Base-by-base conservation (phyloP, 1,140 invertebrate genomes). In the Bombus cullumanus region DNA sequence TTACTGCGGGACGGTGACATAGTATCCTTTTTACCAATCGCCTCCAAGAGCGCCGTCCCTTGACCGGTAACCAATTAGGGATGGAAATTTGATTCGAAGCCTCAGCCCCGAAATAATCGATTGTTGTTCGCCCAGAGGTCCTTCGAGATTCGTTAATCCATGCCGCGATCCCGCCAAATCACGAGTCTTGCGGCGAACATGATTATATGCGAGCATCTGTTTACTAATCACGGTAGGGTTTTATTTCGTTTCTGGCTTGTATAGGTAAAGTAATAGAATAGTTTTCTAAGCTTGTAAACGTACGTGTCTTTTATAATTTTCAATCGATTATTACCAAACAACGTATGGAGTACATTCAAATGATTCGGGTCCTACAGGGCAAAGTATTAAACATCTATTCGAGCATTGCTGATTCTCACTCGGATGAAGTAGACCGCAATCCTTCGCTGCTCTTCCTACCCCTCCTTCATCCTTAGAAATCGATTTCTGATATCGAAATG, bases 1-100 rank as follows among this genome's bases (percentile, higher is more conserved):
- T 94, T 94, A 93, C 93, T 92, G 91, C 92, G 92, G 89, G 92
- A 91, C 91, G 94, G 93, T 94, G 92, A 94, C 93, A 94, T 86
- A 91, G 90, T 92, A 89, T 91, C 91, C 88, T 91, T 90, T 93
- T 91, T 90, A 89, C 85, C 71, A 90, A 81, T 86, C 83, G 79
- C 83, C 82, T 86, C 79, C 84, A 62, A 75, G 85, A 86, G 25
- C 25, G n/a, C 57, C 57, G 81, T 84, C 85, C 79, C 74, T 73
- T 69, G 15, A 64, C 81, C 57, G 64, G 28, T 79, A 76, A 84
- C 88, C 91, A 93, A 93, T 92, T 92, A 92, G 85, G 85, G 88
- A 92, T 91, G 90, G 88, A 90, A 91, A 93, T 93, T 90, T 87
- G 88, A 93, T 93, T 93, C 87, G 89, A 78, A 79, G 85, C 87